These are phyloP conservation scores for Danio choprae DNA, from an alignment of 2,797 vertebrate species.

Conservation along the genomic window DNA sequence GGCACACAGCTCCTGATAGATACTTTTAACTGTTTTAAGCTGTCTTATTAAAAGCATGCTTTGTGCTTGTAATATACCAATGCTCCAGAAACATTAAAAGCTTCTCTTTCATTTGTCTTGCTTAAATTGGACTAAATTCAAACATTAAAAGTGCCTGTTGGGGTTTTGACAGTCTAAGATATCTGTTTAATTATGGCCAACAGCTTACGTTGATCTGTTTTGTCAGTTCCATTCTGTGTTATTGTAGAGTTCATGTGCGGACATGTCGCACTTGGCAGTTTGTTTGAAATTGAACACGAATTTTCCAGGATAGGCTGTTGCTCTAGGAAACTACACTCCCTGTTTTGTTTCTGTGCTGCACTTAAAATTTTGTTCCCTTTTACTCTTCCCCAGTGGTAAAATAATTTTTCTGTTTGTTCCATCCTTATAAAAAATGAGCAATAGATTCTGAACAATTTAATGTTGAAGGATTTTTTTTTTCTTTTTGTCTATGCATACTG, in stretches of 20 bases:
- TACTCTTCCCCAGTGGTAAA: background rate
- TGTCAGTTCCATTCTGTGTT: background rate
- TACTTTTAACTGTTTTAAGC: background rate
- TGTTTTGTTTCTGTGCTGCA: background rate
- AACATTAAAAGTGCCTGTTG: background rate
- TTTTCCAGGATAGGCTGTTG: background rate
- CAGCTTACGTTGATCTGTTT: constrained; percentile 9
- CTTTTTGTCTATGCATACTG: too few species aligned
- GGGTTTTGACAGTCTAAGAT: background rate
- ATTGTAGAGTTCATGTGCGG: background rate
- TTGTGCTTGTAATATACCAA: background rate
- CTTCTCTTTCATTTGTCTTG: background rate
- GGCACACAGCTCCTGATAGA: background rate
- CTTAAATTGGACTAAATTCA: background rate
- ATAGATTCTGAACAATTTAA: too few species aligned
- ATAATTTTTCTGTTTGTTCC: background rate
- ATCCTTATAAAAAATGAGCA: background rate
- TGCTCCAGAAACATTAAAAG: background rate
- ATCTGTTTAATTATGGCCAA: background rate
- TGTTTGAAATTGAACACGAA: background rate
- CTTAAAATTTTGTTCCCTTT: background rate
- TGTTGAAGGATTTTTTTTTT: too few species aligned
- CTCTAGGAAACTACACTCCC: constrained; percentile 1
- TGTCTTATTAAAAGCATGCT: background rate
- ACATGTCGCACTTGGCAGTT: background rate